Evolutionary conservation across 2,797 vertebrate species (phyloP), one percentile per base, ranked within the genome.

Genomic region (Pseudopleuronectes americanus): DNA sequence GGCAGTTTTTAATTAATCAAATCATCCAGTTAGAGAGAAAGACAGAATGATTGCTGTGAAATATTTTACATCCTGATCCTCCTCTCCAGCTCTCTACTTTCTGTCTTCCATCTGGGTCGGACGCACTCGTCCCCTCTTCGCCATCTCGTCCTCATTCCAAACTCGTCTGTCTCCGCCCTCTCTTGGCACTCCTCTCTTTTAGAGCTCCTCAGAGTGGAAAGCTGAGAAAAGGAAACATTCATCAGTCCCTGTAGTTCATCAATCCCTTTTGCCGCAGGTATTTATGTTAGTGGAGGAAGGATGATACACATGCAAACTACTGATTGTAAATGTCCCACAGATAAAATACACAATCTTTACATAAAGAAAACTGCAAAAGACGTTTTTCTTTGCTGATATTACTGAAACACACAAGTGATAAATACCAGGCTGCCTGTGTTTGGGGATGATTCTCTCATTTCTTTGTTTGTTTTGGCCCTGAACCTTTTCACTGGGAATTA

Each of bases 151-250:
- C 5, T 66, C 54, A 55, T 24, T 52, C 57, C 54, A 7, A 4
- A 10, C 33, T 49, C 6, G 7, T 47, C 56, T 60, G 3, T 22
- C 38, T 28, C 16, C n/a, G 17, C 51, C 49, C 8, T 16, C 47
- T 24, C 8, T 54, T 45, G 17, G 13, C 4, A 36, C 3, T 71
- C 24, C 17, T 73, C 59, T 45, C 17, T 21, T 31, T 92, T 69
- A 93, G 64, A 89, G 77, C 3, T 93, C 92, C 51, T 93, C 92
- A 0, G 90, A 87, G 69, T 87, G 85, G 41, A 92, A 90, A 71
- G 89, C 91, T 93, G 71, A 83, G 41, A 62, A 14, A n/a, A 62
- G 12, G 71, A 43, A 55, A 61, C 80, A 47, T 69, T 70, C 16
- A 51, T 76, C 26, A 74, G 23, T 52, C 22, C 2, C 13, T 24